phyloP scores from a whole-genome alignment of 2,113 vertebrate genomes.

The Chaetorhynchus papuensis region DNA sequence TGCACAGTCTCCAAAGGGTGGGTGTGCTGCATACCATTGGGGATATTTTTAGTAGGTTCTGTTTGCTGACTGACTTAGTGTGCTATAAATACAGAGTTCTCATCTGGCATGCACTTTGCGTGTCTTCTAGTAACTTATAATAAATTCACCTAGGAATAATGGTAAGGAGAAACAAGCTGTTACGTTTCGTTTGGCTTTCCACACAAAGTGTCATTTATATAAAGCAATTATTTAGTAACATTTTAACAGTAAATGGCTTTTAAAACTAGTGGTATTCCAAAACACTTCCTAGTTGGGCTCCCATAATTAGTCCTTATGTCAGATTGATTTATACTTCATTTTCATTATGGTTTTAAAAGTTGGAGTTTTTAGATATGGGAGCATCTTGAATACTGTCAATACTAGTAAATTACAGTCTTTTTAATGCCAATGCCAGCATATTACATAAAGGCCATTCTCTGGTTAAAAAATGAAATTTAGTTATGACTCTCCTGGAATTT shows the following conservation, averaged over 20 bases:
- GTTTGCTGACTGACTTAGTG: slow-evolving; percentile 50
- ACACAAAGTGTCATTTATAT: background rate
- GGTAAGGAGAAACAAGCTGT: background rate
- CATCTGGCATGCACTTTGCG: slow-evolving; percentile 16
- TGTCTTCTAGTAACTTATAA: slow-evolving; percentile 34
- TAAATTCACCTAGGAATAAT: slow-evolving; percentile 9
- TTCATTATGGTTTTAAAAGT: background rate
- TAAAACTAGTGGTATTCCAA: slow-evolving; percentile 2
- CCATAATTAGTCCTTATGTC: background rate
- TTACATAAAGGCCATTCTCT: background rate
- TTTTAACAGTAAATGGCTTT: background rate
- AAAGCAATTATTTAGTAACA: background rate
- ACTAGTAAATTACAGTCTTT: background rate
- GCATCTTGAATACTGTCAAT: background rate
- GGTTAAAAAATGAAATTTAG: background rate
- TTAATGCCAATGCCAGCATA: background rate
- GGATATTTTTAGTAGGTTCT: slow-evolving; percentile 59
- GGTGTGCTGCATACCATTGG: slow-evolving; percentile 39
- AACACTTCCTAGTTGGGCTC: background rate
- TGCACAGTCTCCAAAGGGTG: slow-evolving; percentile 12
- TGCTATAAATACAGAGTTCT: slow-evolving; percentile 58
- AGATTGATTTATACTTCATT: background rate
- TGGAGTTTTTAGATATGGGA: background rate
- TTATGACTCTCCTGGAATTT: background rate
- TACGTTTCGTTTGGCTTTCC: background rate